Percentiles rank a stretch among this genome's conserved stretches.
phyloP scores from a whole-genome alignment of 2,113 vertebrate species.

The Uropsilus gracilis region DNA sequence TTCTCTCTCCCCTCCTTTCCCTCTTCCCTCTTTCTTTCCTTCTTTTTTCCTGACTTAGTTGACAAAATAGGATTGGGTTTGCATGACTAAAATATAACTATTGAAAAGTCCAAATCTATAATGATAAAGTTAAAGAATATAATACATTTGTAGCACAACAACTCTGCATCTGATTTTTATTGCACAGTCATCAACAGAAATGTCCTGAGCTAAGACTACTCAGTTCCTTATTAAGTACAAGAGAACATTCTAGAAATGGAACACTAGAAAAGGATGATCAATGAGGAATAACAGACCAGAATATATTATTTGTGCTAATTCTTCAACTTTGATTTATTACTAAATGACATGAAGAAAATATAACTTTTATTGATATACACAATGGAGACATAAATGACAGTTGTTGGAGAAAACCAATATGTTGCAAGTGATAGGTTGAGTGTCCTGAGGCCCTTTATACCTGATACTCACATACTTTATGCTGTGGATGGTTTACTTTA shows the following conservation, averaged over 20 bases:
- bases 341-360: not conserved
- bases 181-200: not conserved
- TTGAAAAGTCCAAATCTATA: not conserved
- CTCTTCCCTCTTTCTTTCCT: not conserved
- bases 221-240: not conserved
- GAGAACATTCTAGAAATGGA: not conserved
- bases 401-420: not conserved
- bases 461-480: not conserved
- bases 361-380: not conserved
- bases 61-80: not conserved
- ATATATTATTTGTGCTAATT: not conserved
- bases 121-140: not conserved
- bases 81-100: not conserved
- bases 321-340: not conserved
- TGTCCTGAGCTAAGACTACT: not conserved
- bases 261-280: not conserved
- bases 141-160: not conserved
- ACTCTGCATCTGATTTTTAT: not conserved
- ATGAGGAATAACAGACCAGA: not conserved
- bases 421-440: not conserved
- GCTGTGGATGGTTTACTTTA: not conserved
- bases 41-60: not conserved
- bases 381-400: not conserved
- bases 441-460: not conserved
- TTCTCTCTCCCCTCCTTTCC: not conserved